Percentiles rank a stretch among this genome's conserved stretches.
phyloP scores from a whole-genome alignment of 2,888 invertebrate species.

The Fragum fragum region DNA sequence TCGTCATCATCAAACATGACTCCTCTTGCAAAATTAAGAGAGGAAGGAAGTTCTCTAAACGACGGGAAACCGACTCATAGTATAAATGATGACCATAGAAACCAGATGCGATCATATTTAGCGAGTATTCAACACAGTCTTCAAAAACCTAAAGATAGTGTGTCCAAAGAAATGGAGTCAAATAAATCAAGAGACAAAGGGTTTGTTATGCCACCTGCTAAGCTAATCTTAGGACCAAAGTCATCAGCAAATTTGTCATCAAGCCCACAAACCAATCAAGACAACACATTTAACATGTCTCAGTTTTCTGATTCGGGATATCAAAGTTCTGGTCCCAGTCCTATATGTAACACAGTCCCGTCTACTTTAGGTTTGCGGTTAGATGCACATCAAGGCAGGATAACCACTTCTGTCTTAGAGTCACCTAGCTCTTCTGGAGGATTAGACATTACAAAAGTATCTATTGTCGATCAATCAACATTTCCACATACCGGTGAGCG shows the following conservation, averaged over 20 bases:
- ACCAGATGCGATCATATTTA: conserved; percentile 46
- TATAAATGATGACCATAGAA: conserved; percentile 22
- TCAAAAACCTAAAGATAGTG: conserved; percentile 54
- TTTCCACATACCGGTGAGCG: conserved; percentile 6
- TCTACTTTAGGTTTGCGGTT: neutral
- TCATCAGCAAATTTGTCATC: neutral
- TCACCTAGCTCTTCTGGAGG: neutral
- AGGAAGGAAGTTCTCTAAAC: neutral
- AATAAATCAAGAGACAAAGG: neutral
- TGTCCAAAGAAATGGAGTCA: neutral
- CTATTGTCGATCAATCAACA: neutral
- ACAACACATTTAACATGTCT: neutral
- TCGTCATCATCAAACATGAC: neutral
- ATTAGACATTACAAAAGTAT: neutral
- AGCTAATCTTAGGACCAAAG: neutral
- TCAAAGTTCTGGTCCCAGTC: conserved; percentile 73
- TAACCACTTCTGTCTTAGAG: neutral
- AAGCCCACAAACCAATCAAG: neutral
- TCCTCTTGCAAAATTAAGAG: neutral
- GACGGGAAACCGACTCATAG: neutral
- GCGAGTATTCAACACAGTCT: conserved; percentile 63
- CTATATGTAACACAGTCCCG: conserved; percentile 68
- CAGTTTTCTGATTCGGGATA: conserved; percentile 78
- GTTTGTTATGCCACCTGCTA: conserved; percentile 4
- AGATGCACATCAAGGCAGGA: neutral